Evolutionary conservation across 2,797 vertebrate genomes (phyloP).

Genomic region (Mus spretus): DNA sequence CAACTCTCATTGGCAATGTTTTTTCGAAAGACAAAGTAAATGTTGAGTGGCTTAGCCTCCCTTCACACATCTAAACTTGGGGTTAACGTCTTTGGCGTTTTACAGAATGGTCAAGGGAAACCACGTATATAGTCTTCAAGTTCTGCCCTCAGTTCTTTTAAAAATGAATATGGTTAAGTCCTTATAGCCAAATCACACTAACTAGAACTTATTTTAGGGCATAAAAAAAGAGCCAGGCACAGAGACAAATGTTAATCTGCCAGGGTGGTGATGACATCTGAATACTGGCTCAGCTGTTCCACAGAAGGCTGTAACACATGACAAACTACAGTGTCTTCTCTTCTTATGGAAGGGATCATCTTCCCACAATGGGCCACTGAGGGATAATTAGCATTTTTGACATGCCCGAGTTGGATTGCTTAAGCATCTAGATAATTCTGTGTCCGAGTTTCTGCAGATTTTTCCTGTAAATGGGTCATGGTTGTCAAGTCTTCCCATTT

Average conservation of each 20-base stretch:
- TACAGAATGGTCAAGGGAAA: constrained; percentile 49
- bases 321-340: not conserved
- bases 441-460: constrained; percentile 36
- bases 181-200: constrained; percentile 1
- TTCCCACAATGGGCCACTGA: not conserved
- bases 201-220: constrained; percentile 12
- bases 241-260: not conserved
- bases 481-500: constrained; percentile 13
- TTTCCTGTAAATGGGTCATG: constrained; percentile 33
- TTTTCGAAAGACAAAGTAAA: constrained; percentile 24
- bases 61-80: constrained; percentile 31
- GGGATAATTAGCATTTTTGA: not conserved
- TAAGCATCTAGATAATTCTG: not conserved
- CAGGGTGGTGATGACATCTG: not conserved
- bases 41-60: not conserved
- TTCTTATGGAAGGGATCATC: constrained; percentile 26
- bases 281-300: not conserved
- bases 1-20: constrained; percentile 31
- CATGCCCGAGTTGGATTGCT: not conserved
- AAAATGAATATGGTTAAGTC: constrained; percentile 33
- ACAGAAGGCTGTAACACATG: not conserved
- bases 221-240: not conserved
- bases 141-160: constrained; percentile 39
- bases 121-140: constrained; percentile 29
- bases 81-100: constrained; percentile 26